Base-by-base conservation (phyloP, 2,888 invertebrate species). In the Troides helena region DNA sequence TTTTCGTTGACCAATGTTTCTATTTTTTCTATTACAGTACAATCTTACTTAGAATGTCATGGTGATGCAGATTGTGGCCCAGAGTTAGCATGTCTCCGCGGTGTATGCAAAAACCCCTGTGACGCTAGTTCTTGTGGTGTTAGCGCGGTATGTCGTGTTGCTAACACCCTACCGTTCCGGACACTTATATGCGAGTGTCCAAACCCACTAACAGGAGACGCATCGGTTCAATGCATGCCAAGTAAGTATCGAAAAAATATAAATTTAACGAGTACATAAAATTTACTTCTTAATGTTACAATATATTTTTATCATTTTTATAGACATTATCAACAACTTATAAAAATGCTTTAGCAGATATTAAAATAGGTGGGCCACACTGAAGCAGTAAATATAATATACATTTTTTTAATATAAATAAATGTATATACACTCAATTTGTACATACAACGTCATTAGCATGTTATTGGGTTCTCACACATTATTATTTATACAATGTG, bases 101-200 rank as follows among this genome's bases (percentile, higher is more conserved):
- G 95, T 62, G 91, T 93, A 74, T 98, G 98, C 81, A 95, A 94
- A 79, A 96, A 97, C 83, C 97, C 98, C 0, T 98, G 98, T 83
- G 83, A 89, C 8, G 94, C 95, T 71, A 96, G 95, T 1, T 97
- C 98, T 0, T 98, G 97, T 80, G 97, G 97, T 21, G 83, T 91
- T 56, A 95, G 96, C 81, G 97, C 98, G 0, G 94, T 95, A 75
- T 98, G 98, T 83, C 94, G 95, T 12, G 98, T 98, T 14, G 95
- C 97, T 36, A 96, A 98, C 80, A 97, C 97, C 0, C 88, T 98
- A 74, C 98, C 98, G 8, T 94, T 97, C 88, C 94, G 98, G 76
- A 97, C 97, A 10, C 96, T 98, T 95, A 95, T 97, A 71, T 98
- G 98, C 84, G 95, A 96, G 81, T 98, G 98, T 82, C 94, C 96